Evolutionary conservation across 2,797 vertebrate species (phyloP), one percentile per base, ranked within the genome.

Genomic region (Crocodylus rhombifer): DNA sequence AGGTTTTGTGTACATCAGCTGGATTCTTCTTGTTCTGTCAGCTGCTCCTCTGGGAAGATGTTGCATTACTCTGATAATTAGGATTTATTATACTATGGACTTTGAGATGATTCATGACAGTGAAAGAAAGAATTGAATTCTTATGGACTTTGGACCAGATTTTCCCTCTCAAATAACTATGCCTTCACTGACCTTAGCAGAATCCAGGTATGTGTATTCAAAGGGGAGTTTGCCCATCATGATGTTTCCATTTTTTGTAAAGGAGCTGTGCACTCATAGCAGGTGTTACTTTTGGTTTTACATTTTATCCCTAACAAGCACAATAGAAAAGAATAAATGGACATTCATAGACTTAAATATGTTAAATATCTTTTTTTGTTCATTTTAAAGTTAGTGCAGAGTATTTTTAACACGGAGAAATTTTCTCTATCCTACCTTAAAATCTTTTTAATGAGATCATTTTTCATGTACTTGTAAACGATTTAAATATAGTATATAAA

Each of bases 351-450:
- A 42, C 42, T 42, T 42, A 1, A 18, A 0, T 67, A n/a, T 23
- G 21, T 82, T 84, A 36, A 63, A 12, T n/a, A 0, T 0, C 2
- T 74, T 78, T 23, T 77, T 81, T 85, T 10, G 4, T 62, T 6
- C 3, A 56, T 42, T 7, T 25, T 60, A 60, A 79, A 58, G 2
- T 84, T 91, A 0, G 2, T 17, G 76, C 79, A 73, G 14, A 30
- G 1, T 80, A 23, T 18, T 93, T 8, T 80, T 11, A 87, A 78
- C 4, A 2, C 6, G 25, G 76, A 84, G 2, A 1, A 89, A 84
- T 4, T 7, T 1, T n/a, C 80, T 15, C 11, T 71, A 71, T 74
- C 7, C 20, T 1, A 11, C 0, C 0, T 5, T 2, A 64, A 42
- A 42, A 15, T 30, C 16, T 61, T 36, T 36, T 36, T 63, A 65